These are phyloP conservation scores for Rhaphigaster nebulosa DNA, from an alignment of 2,888 invertebrate species.

Conservation along the genomic window DNA sequence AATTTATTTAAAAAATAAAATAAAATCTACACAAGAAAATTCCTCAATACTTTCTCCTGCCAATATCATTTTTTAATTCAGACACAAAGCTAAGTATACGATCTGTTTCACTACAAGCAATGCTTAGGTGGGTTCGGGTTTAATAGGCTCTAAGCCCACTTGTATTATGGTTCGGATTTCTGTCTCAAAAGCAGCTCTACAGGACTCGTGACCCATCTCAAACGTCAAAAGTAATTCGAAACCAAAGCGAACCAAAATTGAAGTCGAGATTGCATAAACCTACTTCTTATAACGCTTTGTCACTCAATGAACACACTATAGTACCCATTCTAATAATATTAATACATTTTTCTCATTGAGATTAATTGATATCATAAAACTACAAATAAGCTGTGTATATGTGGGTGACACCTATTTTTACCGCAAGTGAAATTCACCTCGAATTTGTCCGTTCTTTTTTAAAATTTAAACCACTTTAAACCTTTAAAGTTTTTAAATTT, in stretches of 20 bases:
- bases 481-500: too few species aligned
- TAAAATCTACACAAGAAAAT: background rate
- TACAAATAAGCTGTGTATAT: too few species aligned
- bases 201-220: background rate
- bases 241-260: background rate
- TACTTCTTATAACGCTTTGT: background rate
- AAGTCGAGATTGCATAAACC: background rate
- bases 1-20: too few species aligned
- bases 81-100: background rate
- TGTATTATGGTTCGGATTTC: slow-evolving; percentile 3
- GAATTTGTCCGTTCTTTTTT: too few species aligned
- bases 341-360: too few species aligned
- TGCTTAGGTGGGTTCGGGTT: background rate
- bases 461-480: too few species aligned
- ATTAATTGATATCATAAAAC: too few species aligned
- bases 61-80: background rate
- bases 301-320: background rate
- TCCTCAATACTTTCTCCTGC: background rate
- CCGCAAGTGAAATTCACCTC: too few species aligned
- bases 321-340: background rate
- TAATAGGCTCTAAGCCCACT: background rate
- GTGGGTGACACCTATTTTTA: too few species aligned
- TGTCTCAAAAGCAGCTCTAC: background rate
- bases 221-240: slow-evolving; percentile 7
- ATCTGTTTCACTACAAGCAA: background rate